A percentile compares a stretch with the other conserved stretches of the same genome.
Conservation (phyloP, 2,888 invertebrate species). For the Prosapia bicincta region DNA sequence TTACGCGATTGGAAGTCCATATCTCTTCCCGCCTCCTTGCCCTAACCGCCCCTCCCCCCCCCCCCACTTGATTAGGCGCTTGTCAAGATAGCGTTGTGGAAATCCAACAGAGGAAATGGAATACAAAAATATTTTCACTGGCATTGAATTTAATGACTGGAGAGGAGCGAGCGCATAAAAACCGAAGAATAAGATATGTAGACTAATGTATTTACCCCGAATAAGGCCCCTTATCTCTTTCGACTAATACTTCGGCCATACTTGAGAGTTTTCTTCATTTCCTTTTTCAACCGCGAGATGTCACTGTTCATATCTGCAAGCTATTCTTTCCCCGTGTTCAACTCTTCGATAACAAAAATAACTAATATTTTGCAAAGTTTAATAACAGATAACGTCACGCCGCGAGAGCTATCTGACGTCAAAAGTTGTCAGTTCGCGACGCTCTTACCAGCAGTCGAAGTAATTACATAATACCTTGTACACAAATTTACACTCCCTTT, state of each 20-base stretch:
- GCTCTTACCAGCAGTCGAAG: background rate
- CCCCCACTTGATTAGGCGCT: slow-evolving; percentile 17
- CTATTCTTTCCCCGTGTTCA: background rate
- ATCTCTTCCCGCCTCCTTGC: slow-evolving; percentile 1
- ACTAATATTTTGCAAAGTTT: slow-evolving; percentile 25
- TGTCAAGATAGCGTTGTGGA: slow-evolving; percentile 27
- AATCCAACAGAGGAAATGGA: slow-evolving; percentile 31
- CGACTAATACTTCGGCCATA: slow-evolving; percentile 28
- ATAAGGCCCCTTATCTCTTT: slow-evolving; percentile 29
- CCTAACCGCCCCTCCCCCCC: slow-evolving; percentile 8
- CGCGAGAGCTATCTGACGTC: slow-evolving; percentile 11
- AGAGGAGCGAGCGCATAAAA: slow-evolving; percentile 24
- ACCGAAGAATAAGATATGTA: slow-evolving; percentile 29
- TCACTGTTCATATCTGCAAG: slow-evolving; percentile 22
- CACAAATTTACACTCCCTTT: background rate
- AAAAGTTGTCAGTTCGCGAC: background rate
- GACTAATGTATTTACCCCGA: slow-evolving; percentile 30
- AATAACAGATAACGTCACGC: slow-evolving; percentile 31
- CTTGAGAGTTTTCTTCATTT: slow-evolving; percentile 32
- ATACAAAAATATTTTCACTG: slow-evolving; percentile 30
- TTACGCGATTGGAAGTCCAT: slow-evolving; percentile 19
- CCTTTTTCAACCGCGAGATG: slow-evolving; percentile 28
- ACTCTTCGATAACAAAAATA: slow-evolving; percentile 25
- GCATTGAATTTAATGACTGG: slow-evolving; percentile 30
- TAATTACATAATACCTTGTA: background rate